Evolutionary conservation across 1,140 invertebrate genomes (phyloP), one percentile per base, ranked within the genome.

Genomic region (Drosophila insularis): DNA sequence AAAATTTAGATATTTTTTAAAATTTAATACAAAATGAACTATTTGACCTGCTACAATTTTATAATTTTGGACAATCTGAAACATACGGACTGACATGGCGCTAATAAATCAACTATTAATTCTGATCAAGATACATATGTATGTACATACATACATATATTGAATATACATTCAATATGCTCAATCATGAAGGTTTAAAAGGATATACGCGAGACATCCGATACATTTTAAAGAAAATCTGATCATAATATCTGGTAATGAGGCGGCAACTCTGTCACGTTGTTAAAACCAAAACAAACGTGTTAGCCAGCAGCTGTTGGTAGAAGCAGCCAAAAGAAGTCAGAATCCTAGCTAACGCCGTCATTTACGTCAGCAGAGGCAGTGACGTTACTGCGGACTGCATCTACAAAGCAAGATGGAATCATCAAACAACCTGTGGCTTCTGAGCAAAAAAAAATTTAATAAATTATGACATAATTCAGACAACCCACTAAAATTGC

Each of bases 301-400:
- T 37, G 31, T 73, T 43, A 23, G 59, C 6, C 13, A 64, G 70
- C 74, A 68, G 72, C 76, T 78, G 73, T 71, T 76, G 76, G 68
- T 76, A 80, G 56, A 35, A 60, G 75, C 60, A 55, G 63, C 60
- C 14, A 17, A 46, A 46, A 69, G 77, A 69, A 53, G 67, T 77
- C 81, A 84, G 81, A 73, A 76, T 84, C 80, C 80, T 53, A 85
- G 50, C 56, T n/a, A 56, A 32, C 55, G 55, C 19, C 54, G 54
- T 58, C 55, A 58, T 58, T 74, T 62, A 58, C 61, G 65, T 61
- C 69, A 76, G 74, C 78, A 63, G 68, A 71, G 73, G 53, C 75
- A 70, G 65, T 72, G 80, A 71, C 80, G 80, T 82, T 71, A 59
- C 65, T 71, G 74, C 40, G 71, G 68, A 86, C 81, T 78, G 74